phyloP scores from a whole-genome alignment of 1,140 invertebrate genomes.

The Drosophila grimshawi region DNA sequence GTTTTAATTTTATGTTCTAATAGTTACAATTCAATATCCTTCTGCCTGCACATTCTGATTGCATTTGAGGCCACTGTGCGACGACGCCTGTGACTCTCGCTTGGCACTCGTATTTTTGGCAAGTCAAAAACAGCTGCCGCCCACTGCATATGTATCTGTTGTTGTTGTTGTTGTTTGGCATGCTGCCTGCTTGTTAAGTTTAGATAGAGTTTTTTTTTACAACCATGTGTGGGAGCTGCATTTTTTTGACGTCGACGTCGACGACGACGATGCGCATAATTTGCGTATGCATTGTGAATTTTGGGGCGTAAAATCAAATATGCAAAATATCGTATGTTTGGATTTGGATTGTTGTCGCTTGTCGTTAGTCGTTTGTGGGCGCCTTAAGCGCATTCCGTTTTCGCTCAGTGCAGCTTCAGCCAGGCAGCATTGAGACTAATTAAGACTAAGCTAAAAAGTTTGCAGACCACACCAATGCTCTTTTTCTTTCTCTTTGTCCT shows the following conservation, averaged over 20 bases:
- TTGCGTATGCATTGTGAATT: conserved; percentile 78
- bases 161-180: conserved; percentile 49
- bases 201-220: conserved; percentile 41
- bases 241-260: conserved; percentile 28
- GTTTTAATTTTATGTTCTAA: background rate
- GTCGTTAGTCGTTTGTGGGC: conserved; percentile 1
- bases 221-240: conserved; percentile 65
- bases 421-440: conserved; percentile 49
- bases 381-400: conserved; percentile 15
- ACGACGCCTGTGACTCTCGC: conserved; percentile 11
- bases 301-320: conserved; percentile 77
- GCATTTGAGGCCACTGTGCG: conserved; percentile 38
- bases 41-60: background rate
- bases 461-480: conserved; percentile 50
- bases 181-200: conserved; percentile 68
- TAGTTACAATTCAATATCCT: background rate
- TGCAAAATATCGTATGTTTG: conserved; percentile 70
- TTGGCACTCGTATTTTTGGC: conserved; percentile 57
- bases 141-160: conserved; percentile 44
- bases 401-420: conserved; percentile 10
- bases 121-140: conserved; percentile 46
- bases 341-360: conserved; percentile 33
- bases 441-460: conserved; percentile 77
- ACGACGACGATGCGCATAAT: conserved; percentile 75
- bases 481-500: background rate